Evolutionary conservation across 2,797 vertebrate genomes (phyloP).

Genomic region (Clarias laeviceps): DNA sequence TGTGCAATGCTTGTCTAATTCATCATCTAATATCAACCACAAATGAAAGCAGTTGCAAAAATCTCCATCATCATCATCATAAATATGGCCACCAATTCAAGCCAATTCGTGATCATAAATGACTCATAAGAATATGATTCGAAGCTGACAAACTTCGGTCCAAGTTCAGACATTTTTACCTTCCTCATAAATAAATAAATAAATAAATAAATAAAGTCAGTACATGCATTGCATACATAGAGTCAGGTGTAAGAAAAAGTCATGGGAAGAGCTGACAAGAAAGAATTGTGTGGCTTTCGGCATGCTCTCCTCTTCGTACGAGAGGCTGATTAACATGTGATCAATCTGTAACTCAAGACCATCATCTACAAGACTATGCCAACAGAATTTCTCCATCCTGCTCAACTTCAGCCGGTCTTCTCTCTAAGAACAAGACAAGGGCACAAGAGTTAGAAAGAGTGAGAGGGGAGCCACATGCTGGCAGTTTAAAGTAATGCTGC

Average conservation of each 20-base stretch:
- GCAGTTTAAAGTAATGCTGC: not conserved
- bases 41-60: not conserved
- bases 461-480: constrained; percentile 18
- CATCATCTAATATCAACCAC: not conserved
- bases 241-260: constrained; percentile 18
- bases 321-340: constrained; percentile 9
- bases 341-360: constrained; percentile 14
- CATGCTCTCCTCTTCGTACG: not conserved
- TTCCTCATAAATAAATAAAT: not conserved
- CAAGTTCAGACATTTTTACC: not conserved
- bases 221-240: not conserved
- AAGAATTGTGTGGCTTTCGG: not conserved
- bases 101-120: not conserved
- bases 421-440: constrained; percentile 62
- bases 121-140: constrained; percentile 2
- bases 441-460: constrained; percentile 33
- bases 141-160: not conserved
- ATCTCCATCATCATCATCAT: not conserved
- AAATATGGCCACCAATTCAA: not conserved
- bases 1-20: not conserved
- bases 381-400: constrained; percentile 68
- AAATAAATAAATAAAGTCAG: not conserved
- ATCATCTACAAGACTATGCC: constrained; percentile 53
- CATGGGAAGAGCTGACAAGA: not conserved
- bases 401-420: constrained; percentile 60